Evolutionary conservation across 2,888 invertebrate genomes (phyloP).

Genomic region (Scaptomyza reducta): DNA sequence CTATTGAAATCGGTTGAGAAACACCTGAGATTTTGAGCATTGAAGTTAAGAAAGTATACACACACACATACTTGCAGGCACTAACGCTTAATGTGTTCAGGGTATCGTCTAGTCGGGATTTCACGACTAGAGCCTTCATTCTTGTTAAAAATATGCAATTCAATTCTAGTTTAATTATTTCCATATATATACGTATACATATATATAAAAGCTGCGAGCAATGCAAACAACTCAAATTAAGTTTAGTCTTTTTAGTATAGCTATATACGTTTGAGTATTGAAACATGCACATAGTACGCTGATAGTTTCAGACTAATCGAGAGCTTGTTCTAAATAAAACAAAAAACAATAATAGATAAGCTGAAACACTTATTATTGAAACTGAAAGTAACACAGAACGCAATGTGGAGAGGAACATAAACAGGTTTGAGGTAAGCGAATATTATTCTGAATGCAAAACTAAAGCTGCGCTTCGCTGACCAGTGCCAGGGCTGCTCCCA

Average conservation of each 20-base stretch:
- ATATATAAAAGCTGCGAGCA: conserved; percentile 3
- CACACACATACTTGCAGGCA: no score
- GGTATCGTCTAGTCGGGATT: no score
- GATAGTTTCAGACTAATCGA: conserved; percentile 13
- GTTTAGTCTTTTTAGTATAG: neutral
- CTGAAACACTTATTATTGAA: conserved; percentile 2
- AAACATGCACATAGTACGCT: neutral
- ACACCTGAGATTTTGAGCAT: no score
- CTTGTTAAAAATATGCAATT: neutral
- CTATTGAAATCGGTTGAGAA: no score
- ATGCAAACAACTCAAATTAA: conserved; percentile 9
- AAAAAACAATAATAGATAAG: conserved; percentile 11
- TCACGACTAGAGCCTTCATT: no score
- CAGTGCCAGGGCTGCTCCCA: conserved; percentile 15
- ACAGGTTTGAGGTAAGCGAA: conserved; percentile 45
- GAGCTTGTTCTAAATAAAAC: conserved; percentile 1
- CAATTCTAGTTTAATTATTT: conserved; percentile 5
- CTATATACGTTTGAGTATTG: neutral
- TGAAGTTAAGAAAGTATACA: no score
- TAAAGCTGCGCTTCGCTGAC: conserved; percentile 44
- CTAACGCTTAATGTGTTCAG: no score
- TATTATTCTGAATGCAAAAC: conserved; percentile 25
- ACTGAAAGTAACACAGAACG: neutral
- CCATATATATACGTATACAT: no score
- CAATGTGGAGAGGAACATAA: conserved; percentile 24